Conservation (phyloP, 2,888 invertebrate species). For the Drosophila mimetica region DNA sequence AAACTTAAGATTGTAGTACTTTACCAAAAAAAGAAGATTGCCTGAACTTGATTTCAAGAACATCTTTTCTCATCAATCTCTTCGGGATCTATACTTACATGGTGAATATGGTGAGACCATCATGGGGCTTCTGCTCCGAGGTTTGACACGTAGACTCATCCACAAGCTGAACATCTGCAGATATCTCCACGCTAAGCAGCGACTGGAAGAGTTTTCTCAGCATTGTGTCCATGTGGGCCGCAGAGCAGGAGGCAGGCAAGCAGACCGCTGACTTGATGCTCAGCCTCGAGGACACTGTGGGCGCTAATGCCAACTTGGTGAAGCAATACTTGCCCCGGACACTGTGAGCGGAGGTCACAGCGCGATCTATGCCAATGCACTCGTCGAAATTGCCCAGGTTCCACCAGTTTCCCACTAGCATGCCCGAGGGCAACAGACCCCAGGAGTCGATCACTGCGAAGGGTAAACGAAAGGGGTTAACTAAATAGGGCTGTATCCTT, state of each 20-base stretch:
- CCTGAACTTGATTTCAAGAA: no score
- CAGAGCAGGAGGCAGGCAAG: constrained; percentile 64
- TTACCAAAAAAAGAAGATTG: no score
- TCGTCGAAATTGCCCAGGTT: constrained; percentile 84
- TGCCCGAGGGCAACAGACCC: constrained; percentile 83
- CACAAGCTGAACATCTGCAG: constrained; percentile 17
- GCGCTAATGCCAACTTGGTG: constrained; percentile 34
- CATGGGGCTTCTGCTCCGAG: constrained; percentile 41
- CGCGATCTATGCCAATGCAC: constrained; percentile 75
- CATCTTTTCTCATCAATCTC: no score
- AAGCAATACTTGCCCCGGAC: constrained; percentile 60
- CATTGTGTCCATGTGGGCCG: constrained; percentile 49
- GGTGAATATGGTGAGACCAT: constrained; percentile 65
- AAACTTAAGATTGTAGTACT: no score
- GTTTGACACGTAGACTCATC: constrained; percentile 42
- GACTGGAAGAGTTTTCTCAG: constrained; percentile 38
- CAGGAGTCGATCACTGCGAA: constrained; percentile 83
- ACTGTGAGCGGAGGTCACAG: neutral
- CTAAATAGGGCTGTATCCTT: rapidly evolving
- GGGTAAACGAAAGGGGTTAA: neutral
- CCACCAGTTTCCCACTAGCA: constrained; percentile 79
- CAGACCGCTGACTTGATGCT: constrained; percentile 65
- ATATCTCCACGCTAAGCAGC: constrained; percentile 22
- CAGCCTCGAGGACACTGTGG: neutral
- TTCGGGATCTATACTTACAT: constrained; percentile 57